Evolutionary conservation across 1,140 invertebrate species (phyloP).

Genomic region (Scaptodrosophila lebanonensis): DNA sequence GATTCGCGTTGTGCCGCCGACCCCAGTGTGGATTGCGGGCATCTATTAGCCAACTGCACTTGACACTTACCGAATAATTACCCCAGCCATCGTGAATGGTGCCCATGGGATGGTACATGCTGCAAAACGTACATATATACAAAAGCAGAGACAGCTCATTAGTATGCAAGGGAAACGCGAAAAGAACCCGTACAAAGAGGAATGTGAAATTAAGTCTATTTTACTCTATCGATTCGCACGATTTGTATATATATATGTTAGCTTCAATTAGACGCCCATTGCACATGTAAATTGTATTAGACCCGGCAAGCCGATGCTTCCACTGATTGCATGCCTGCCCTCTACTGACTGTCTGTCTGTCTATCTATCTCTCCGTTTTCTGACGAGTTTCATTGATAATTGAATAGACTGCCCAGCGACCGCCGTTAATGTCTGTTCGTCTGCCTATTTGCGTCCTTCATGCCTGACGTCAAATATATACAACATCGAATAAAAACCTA

Average conservation of each 20-base stretch:
- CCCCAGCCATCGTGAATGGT: conserved; percentile 94
- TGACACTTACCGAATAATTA: conserved; percentile 95
- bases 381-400: conserved; percentile 2
- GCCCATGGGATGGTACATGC: conserved; percentile 86
- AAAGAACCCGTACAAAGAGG: not conserved
- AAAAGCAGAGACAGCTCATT: not conserved
- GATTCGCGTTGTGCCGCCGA: conserved; percentile 70
- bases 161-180: not conserved
- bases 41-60: conserved; percentile 97
- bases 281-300: conserved; percentile 49
- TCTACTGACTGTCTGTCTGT: not conserved
- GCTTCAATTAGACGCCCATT: too few species aligned
- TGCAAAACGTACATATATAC: conserved; percentile 78
- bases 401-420: conserved; percentile 20
- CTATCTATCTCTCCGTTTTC: not conserved
- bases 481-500: too few species aligned
- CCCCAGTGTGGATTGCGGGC: conserved; percentile 77
- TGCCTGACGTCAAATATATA: too few species aligned
- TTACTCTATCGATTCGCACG: conserved; percentile 12
- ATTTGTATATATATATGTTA: conserved; percentile 11
- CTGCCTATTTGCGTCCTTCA: too few species aligned
- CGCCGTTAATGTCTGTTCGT: too few species aligned
- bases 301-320: not conserved
- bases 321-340: not conserved
- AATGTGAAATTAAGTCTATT: conserved; percentile 69